Conservation (phyloP, 2,888 invertebrate species). For the Rhabditophanes sp. region DNA sequence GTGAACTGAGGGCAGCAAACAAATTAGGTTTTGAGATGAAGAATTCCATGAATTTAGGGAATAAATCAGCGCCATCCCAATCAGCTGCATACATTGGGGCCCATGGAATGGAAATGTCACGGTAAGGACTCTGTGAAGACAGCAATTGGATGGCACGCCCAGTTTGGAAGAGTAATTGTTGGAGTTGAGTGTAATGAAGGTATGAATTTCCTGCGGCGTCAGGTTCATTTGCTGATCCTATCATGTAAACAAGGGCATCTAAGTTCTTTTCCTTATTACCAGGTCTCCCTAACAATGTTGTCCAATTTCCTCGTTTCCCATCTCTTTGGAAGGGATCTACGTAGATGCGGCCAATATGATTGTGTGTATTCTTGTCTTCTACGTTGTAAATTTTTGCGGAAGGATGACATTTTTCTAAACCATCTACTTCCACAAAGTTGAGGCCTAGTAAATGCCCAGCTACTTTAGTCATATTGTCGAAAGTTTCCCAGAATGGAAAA, state of each 20-base stretch:
- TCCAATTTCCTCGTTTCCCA: slow-evolving; percentile 33
- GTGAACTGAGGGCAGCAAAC: slow-evolving; percentile 25
- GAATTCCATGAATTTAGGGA: slow-evolving; percentile 59
- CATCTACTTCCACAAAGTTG: slow-evolving; percentile 16
- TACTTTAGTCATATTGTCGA: slow-evolving; percentile 25
- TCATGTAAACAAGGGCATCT: slow-evolving; percentile 38
- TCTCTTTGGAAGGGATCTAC: slow-evolving; percentile 37
- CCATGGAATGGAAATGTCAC: slow-evolving; percentile 44
- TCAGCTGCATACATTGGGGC: slow-evolving; percentile 52
- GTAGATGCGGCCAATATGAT: slow-evolving; percentile 29
- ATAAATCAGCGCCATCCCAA: slow-evolving; percentile 76
- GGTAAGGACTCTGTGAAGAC: slow-evolving; percentile 63
- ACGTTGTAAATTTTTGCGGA: slow-evolving; percentile 34
- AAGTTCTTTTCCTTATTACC: slow-evolving; percentile 24
- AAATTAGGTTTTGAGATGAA: slow-evolving; percentile 38
- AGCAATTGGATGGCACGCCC: slow-evolving; percentile 73
- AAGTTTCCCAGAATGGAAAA: slow-evolving; percentile 43
- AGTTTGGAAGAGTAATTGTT: slow-evolving; percentile 49
- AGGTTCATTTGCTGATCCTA: slow-evolving; percentile 31
- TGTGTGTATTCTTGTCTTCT: slow-evolving; percentile 20
- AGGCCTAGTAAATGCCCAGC: slow-evolving; percentile 29
- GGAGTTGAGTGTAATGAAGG: slow-evolving; percentile 33
- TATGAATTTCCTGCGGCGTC: slow-evolving; percentile 12
- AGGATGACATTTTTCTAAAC: slow-evolving; percentile 29
- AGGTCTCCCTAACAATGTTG: slow-evolving; percentile 32